Evolutionary conservation across 2,888 invertebrate species (phyloP), one percentile per base, ranked within the genome.

Genomic region (Xestoiulus laeticollis): DNA sequence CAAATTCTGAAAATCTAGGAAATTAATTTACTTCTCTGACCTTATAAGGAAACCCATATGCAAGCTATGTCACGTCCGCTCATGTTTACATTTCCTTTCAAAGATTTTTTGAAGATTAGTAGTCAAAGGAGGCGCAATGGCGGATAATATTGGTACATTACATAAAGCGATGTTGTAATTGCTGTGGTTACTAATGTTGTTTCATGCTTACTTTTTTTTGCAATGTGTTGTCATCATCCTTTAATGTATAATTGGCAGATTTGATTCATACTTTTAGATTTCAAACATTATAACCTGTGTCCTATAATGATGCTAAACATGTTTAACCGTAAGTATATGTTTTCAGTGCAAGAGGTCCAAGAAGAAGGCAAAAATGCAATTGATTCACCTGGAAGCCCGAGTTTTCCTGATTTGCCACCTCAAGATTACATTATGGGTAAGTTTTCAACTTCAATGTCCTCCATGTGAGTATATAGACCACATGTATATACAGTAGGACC

Each of bases 351-450:
- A 94, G 98, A 98, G 92, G 95, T 98, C 19, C 96, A 98, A 92
- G 96, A 96, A 90, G 98, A 99, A 92, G 98, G 98, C 30, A 97
- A 98, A 93, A 94, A 96, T 94, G 98, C 98, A 0, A 98, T 98
- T 90, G 98, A 99, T 92, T 97, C 97, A 0, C 98, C 98, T n/a
- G 98, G 98, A 87, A 96, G 95, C 91, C 97, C 98, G 0, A 84
- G 26, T 44, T 95, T 95, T 87, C 95, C 96, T 78, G 96, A 97
- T 91, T 95, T 97, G 91, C 96, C 97, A 83, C 98, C 98, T 84
- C 98, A 98, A 91, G 98, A 98, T 90, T 98, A 98, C 92, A 95
- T 95, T 89, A 93, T 99, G 88, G 95, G 97, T 97, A 84, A 84
- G 33, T 32, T 84, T 1, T 8, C 82, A 82, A 1, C 93, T 94